Base-by-base conservation (phyloP, 1,140 invertebrate species). In the Drosophila santomea region DNA sequence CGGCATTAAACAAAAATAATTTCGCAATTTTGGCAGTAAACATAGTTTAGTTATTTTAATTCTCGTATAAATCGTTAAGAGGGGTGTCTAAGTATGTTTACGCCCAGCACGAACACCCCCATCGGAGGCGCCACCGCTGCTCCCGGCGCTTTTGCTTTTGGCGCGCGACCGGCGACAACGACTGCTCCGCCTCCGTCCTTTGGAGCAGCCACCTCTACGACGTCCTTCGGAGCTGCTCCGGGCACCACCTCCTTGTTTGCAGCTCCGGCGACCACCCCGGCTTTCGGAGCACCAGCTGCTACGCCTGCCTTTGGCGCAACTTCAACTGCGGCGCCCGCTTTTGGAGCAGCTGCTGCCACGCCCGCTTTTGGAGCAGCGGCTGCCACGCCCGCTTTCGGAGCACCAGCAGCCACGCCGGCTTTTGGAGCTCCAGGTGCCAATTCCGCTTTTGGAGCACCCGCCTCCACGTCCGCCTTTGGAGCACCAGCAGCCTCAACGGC, bases 81-180 rank as follows among this genome's bases (percentile, higher is more conserved):
- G 17, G 23, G n/a, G 8, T 12, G 17, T 7, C 38, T 8, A 1
- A 55, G 51, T 23, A 92, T 92, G 91, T 92, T 92, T 25, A 62
- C 81, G 39, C 76, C 90, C 20, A 68, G 66, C 23, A 74, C 76
- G 7, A 83, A 74, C 35, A 11, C 72, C 10, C 73, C 63, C 10
- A 15, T 86, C 3, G 79, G 61, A 14, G 82, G 61, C 25, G 50
- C 81, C 15, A 57, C 75, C 0, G 55, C 89, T 4, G 66, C 71
- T 28, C 10, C 62, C 23, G 67, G 71, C 10, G 63, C 15, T 1
- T 90, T 91, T n/a, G 74, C 57, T 77, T 91, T 92, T 89, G 88
- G 90, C 60, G 81, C 81, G 74, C 74, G 77, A 43, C 62, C 83
- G 1, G 38, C 74, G 39, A 69, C 76, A 1, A 50, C 77, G 14